A percentile compares a stretch with the other conserved stretches of the same genome.
Conservation (phyloP, 2,888 invertebrate species). For the Mystacides longicornis region DNA sequence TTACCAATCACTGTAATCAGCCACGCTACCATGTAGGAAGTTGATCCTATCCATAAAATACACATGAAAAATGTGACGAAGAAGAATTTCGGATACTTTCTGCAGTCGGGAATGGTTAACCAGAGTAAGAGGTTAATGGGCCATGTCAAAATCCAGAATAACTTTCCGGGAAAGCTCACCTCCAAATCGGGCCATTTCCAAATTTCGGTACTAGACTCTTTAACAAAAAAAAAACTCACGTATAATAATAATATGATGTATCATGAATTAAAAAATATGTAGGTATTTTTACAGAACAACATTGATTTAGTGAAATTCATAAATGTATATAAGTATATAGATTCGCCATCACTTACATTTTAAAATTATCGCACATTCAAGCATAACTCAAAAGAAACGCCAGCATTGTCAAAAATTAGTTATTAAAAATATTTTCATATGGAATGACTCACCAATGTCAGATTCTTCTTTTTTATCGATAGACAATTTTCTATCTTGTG, state of each 20-base stretch:
- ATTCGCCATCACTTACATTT: too few species aligned
- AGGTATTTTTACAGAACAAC: too few species aligned
- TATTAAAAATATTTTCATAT: too few species aligned
- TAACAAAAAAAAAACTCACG: background rate
- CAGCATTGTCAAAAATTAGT: too few species aligned
- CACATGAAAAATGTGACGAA: slow-evolving; percentile 71
- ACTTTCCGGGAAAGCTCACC: slow-evolving; percentile 37
- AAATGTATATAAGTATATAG: too few species aligned
- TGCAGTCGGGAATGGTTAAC: slow-evolving; percentile 71
- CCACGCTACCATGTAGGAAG: slow-evolving; percentile 83
- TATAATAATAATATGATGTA: background rate
- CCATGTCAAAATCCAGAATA: slow-evolving; percentile 60
- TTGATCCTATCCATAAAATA: slow-evolving; percentile 70
- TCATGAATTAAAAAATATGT: background rate
- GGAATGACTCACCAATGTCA: too few species aligned
- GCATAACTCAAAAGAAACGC: too few species aligned
- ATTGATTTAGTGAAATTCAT: too few species aligned
- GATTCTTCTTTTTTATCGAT: background rate
- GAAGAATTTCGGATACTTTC: slow-evolving; percentile 52
- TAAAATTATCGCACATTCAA: too few species aligned
- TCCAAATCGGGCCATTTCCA: slow-evolving; percentile 53
- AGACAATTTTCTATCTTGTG: background rate
- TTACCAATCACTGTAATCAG: slow-evolving; percentile 73
- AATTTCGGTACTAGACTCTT: slow-evolving; percentile 28
- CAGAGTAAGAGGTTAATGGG: slow-evolving; percentile 66